phyloP scores from a whole-genome alignment of 1,140 invertebrate genomes.

The Neoseiulus cucumeris region DNA sequence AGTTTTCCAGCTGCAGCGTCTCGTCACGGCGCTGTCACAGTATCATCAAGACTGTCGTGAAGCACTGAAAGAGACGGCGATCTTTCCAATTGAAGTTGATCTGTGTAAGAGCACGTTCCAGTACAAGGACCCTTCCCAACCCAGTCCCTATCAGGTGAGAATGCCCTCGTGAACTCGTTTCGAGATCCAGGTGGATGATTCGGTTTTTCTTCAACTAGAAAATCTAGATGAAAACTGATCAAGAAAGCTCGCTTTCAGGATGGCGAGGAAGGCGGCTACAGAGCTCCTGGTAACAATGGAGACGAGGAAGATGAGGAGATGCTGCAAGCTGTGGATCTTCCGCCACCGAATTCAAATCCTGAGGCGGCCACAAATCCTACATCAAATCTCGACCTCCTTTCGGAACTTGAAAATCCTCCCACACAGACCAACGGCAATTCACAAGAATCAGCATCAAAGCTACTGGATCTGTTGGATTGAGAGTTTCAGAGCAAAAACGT shows the following conservation, averaged over 20 bases:
- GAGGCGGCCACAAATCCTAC: neutral
- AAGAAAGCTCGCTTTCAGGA: neutral
- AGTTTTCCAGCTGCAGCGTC: slow-evolving; percentile 56
- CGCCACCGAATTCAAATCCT: neutral
- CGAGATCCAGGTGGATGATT: neutral
- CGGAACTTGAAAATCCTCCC: neutral
- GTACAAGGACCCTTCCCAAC: slow-evolving; percentile 19
- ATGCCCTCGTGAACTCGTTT: neutral
- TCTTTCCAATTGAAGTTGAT: slow-evolving; percentile 94
- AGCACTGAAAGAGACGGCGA: slow-evolving; percentile 43
- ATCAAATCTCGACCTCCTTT: neutral
- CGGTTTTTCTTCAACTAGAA: neutral
- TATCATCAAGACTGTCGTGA: slow-evolving; percentile 41
- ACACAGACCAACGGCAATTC: slow-evolving; percentile 7
- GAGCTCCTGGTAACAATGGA: neutral
- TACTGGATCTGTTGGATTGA: slow-evolving; percentile 3
- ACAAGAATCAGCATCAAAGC: neutral
- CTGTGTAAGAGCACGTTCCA: slow-evolving; percentile 66
- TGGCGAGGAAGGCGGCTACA: neutral
- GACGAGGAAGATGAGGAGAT: neutral
- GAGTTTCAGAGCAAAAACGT: neutral
- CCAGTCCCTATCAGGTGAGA: slow-evolving; percentile 15
- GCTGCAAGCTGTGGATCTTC: neutral
- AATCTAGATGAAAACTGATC: neutral
- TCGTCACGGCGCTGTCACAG: slow-evolving; percentile 54